Percentiles rank a stretch among this genome's conserved stretches.
Evolutionary conservation across 2,797 vertebrate genomes (phyloP).

Genomic region (Sylvia borin): DNA sequence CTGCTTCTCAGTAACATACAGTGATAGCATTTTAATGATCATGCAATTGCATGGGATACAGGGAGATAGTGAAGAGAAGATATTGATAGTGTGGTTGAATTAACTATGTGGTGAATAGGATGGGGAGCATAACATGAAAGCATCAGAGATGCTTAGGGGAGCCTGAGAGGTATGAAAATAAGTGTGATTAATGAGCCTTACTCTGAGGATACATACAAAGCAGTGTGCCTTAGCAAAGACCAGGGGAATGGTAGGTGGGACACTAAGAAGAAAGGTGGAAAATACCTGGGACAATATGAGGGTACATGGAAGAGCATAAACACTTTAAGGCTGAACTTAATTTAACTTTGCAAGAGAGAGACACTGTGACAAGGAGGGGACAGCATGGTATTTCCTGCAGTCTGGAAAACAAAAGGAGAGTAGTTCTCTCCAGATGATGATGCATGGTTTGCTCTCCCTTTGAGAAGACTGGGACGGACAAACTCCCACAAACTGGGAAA

Average conservation of each 20-base stretch:
- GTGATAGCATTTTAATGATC: background rate
- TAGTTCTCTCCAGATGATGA: background rate
- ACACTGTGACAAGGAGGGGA: background rate
- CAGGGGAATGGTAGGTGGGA: background rate
- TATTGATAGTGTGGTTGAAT: background rate
- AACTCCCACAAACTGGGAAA: background rate
- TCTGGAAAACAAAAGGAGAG: background rate
- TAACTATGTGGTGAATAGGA: background rate
- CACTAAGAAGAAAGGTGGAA: background rate
- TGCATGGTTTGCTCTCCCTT: background rate
- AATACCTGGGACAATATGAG: background rate
- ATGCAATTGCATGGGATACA: background rate
- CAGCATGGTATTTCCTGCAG: background rate
- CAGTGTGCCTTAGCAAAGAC: background rate
- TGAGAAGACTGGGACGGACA: background rate
- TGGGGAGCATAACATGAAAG: background rate
- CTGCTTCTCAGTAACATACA: background rate
- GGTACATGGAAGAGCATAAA: background rate
- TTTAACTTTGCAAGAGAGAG: background rate
- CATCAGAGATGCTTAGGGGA: background rate
- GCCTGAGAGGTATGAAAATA: background rate
- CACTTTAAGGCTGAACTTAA: background rate
- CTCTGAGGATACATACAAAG: background rate
- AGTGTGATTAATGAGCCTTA: fast-evolving
- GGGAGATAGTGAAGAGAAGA: background rate